Conservation (phyloP, 2,888 invertebrate genomes). For the Chaitophorus viminalis region DNA sequence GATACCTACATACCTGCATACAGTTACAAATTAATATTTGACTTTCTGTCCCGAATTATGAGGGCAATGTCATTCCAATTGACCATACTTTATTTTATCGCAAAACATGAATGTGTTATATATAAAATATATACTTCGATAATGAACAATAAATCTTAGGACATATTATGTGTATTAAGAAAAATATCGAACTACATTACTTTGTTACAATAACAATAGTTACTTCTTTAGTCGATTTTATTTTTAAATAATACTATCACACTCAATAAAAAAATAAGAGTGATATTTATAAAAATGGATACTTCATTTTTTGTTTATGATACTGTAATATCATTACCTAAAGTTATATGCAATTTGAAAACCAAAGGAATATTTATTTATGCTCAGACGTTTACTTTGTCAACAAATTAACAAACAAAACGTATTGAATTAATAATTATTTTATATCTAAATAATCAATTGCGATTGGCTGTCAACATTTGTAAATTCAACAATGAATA, state of each 20-base stretch:
- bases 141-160: no score
- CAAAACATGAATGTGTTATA: no score
- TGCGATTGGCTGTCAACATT: neutral
- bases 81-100: no score
- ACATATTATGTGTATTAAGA: no score
- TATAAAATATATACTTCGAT: no score
- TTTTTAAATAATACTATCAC: neutral
- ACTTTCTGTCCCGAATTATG: no score
- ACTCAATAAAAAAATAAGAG: neutral
- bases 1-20: no score
- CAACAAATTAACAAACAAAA: slow-evolving; percentile 4
- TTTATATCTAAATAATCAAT: neutral
- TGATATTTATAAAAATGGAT: neutral
- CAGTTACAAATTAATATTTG: no score
- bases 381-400: slow-evolving; percentile 15
- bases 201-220: neutral
- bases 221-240: neutral
- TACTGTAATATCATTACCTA: neutral
- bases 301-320: neutral
- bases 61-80: no score
- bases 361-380: neutral
- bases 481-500: neutral
- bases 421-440: neutral
- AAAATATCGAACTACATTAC: no score
- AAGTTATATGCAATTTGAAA: neutral